These are phyloP conservation scores for Xestobium rufovillosum DNA, from an alignment of 2,888 invertebrate genomes.

Conservation along the genomic window DNA sequence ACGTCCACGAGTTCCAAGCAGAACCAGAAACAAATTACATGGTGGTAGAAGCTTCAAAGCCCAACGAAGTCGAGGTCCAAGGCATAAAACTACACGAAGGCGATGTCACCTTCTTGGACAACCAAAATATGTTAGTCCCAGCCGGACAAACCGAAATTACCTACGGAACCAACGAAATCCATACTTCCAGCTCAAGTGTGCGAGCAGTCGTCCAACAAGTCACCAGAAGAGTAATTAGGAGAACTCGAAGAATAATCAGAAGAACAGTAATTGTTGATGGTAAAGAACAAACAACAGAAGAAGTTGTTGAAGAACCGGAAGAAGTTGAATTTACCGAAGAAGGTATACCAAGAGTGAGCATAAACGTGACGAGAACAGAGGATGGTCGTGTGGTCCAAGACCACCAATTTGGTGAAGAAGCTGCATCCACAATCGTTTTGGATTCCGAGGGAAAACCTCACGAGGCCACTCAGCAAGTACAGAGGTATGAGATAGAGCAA, in stretches of 20 bases:
- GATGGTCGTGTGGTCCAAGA: constrained; percentile 44
- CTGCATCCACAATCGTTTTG: constrained; percentile 27
- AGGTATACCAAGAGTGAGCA: constrained; percentile 62
- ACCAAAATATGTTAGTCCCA: constrained; percentile 33
- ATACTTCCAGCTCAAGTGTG: constrained; percentile 63
- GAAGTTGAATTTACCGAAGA: constrained; percentile 65
- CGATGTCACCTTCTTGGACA: constrained; percentile 40
- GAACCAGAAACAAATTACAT: constrained; percentile 54
- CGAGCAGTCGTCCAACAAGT: constrained; percentile 77
- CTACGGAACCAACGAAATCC: constrained; percentile 37
- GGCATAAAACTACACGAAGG: constrained; percentile 41
- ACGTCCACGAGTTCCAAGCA: constrained; percentile 58
- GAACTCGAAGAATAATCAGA: constrained; percentile 66
- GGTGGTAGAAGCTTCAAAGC: constrained; percentile 50
- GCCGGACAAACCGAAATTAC: constrained; percentile 26
- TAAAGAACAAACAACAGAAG: constrained; percentile 75
- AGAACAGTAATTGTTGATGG: constrained; percentile 73
- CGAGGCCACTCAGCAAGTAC: constrained; percentile 34
- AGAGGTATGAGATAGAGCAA: constrained; percentile 40
- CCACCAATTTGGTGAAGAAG: constrained; percentile 37
- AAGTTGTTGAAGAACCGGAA: constrained; percentile 78
- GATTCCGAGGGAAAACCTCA: constrained; percentile 27
- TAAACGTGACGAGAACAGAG: constrained; percentile 55
- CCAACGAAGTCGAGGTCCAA: constrained; percentile 38
- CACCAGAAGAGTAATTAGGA: constrained; percentile 67